Conservation (phyloP, 1,140 invertebrate genomes). For the Drosophila watanabei region DNA sequence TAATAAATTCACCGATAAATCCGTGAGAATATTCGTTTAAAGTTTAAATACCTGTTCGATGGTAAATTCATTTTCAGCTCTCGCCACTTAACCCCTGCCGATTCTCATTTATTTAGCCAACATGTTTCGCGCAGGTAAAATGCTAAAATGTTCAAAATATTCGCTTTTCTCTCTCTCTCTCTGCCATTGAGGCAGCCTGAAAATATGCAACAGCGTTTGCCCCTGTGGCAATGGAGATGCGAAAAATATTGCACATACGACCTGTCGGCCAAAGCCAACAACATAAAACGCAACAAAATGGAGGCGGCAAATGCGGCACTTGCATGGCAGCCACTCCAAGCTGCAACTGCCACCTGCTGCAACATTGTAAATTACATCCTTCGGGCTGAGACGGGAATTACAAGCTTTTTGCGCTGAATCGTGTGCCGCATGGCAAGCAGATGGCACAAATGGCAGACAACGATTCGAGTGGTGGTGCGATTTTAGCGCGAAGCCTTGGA, state of each 20-base stretch:
- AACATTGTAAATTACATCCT: constrained; percentile 77
- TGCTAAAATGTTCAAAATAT: constrained; percentile 26
- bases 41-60: constrained; percentile 1
- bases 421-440: constrained; percentile 55
- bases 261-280: constrained; percentile 24
- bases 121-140: background rate
- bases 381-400: constrained; percentile 54
- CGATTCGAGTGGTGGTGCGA: constrained; percentile 19
- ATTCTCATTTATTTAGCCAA: constrained; percentile 7
- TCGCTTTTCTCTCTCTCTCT: background rate
- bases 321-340: constrained; percentile 37
- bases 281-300: constrained; percentile 62
- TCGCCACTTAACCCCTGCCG: constrained; percentile 13
- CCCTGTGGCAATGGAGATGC: constrained; percentile 6
- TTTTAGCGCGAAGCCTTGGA: constrained; percentile 34
- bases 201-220: constrained; percentile 32
- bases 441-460: constrained; percentile 4
- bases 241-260: constrained; percentile 59
- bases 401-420: constrained; percentile 57
- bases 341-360: constrained; percentile 66
- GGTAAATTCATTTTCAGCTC: constrained; percentile 9
- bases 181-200: constrained; percentile 6
- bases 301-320: constrained; percentile 29
- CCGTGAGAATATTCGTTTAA: background rate
- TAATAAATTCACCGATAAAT: background rate